A percentile compares a stretch with the other conserved stretches of the same genome.
phyloP scores from a whole-genome alignment of 2,888 invertebrate species.

The Lithophane socia region DNA sequence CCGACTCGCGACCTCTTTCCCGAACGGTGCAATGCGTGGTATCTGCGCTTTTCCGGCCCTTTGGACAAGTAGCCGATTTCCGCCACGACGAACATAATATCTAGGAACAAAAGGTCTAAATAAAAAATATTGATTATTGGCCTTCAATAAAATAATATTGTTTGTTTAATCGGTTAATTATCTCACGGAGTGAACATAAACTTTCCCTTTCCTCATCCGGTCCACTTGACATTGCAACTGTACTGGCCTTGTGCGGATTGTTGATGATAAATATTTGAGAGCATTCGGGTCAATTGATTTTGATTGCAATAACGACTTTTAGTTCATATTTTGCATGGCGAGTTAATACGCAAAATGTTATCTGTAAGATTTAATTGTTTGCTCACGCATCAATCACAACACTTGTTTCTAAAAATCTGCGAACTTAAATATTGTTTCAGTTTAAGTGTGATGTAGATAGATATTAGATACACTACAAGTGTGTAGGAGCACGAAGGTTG shows the following conservation, averaged over 20 bases:
- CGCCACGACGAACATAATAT: background rate
- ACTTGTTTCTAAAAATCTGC: background rate
- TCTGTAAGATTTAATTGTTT: constrained; percentile 2
- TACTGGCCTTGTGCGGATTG: constrained; percentile 32
- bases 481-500: constrained; percentile 71
- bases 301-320: constrained; percentile 35
- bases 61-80: constrained; percentile 11
- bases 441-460: background rate
- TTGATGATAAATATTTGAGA: constrained; percentile 26
- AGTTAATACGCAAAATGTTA: constrained; percentile 20
- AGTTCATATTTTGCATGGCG: constrained; percentile 22
- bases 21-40: constrained; percentile 75
- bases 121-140: background rate
- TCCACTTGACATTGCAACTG: constrained; percentile 24
- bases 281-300: constrained; percentile 37
- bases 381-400: background rate
- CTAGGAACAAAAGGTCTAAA: background rate
- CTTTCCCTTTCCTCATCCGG: constrained; percentile 26
- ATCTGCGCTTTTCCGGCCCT: constrained; percentile 60
- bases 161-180: background rate
- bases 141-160: background rate
- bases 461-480: constrained; percentile 5
- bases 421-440: background rate
- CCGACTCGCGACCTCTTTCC: constrained; percentile 76
- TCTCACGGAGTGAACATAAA: constrained; percentile 13